These are phyloP conservation scores for Oceanites oceanicus DNA, from an alignment of 2,113 vertebrate species.

Conservation along the genomic window DNA sequence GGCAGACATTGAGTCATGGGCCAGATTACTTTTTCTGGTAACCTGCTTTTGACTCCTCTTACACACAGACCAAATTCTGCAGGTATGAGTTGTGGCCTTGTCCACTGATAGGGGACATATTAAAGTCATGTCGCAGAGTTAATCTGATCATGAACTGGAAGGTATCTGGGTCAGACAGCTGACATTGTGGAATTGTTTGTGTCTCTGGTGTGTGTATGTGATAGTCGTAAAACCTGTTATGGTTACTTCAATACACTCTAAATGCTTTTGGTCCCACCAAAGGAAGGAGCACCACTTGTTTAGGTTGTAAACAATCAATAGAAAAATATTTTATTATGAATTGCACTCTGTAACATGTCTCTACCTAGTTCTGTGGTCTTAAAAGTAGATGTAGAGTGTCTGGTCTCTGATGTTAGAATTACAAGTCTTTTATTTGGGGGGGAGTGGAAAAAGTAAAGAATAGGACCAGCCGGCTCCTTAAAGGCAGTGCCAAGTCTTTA, in stretches of 20 bases:
- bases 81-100: neutral
- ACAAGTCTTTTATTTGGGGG: neutral
- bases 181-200: neutral
- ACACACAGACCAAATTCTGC: neutral
- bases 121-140: neutral
- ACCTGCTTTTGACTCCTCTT: neutral
- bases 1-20: neutral
- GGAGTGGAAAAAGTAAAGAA: neutral
- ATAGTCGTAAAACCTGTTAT: neutral
- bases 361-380: neutral
- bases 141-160: neutral
- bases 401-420: neutral
- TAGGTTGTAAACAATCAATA: neutral
- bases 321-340: neutral
- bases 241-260: neutral
- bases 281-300: neutral
- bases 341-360: neutral
- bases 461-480: neutral
- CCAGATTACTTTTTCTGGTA: neutral
- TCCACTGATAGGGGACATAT: neutral
- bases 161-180: neutral
- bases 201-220: neutral
- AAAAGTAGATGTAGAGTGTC: neutral
- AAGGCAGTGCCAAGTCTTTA: neutral
- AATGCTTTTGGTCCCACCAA: fast-evolving